Conservation (phyloP, 2,113 vertebrate genomes). For the Actenoides hombroni region DNA sequence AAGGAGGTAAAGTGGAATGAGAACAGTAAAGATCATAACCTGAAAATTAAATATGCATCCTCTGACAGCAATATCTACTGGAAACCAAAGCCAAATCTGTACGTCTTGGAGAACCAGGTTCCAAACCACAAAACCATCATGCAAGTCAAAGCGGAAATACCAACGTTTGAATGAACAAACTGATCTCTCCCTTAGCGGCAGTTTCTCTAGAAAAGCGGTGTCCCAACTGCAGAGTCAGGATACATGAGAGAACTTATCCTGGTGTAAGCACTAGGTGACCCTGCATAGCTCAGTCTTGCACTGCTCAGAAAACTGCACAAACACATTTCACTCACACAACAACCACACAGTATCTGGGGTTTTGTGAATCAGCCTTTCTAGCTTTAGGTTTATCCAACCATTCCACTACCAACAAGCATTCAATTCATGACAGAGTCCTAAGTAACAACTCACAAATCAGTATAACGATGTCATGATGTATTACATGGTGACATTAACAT, state of each 20-base stretch:
- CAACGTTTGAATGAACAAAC: background rate
- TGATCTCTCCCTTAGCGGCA: background rate
- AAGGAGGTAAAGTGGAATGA: background rate
- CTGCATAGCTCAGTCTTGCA: background rate
- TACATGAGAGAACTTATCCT: background rate
- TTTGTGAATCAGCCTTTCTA: background rate
- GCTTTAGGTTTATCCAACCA: background rate
- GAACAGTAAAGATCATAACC: constrained; percentile 7
- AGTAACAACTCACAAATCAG: background rate
- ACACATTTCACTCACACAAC: background rate
- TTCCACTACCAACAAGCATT: background rate
- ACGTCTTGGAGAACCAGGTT: background rate
- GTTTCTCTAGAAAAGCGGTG: background rate
- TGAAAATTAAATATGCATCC: background rate
- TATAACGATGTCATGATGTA: background rate
- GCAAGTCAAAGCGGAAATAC: background rate
- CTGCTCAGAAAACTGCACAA: background rate
- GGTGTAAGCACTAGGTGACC: accelerated
- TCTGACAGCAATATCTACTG: background rate
- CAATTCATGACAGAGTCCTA: background rate
- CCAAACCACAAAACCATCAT: background rate
- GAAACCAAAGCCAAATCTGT: background rate
- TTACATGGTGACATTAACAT: accelerated
- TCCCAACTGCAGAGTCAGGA: background rate
- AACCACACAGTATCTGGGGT: accelerated